Percentiles rank a stretch among this genome's conserved stretches.
Conservation (phyloP, 1,140 invertebrate species). For the Schlechtendalia chinensis region DNA sequence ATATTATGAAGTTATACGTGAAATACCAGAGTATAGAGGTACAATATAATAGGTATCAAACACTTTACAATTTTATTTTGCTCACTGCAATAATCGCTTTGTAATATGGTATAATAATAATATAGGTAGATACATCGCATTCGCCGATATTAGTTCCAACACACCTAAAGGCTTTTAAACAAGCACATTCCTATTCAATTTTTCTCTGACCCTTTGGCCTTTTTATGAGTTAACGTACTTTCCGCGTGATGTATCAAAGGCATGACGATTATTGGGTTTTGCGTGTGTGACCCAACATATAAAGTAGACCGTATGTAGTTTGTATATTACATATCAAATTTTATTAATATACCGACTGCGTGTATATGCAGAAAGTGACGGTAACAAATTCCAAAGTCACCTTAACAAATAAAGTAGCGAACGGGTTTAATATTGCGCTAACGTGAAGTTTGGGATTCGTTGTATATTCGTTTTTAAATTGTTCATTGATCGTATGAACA, state of each 20-base stretch:
- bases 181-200: constrained; percentile 37
- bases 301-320: neutral
- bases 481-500: neutral
- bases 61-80: neutral
- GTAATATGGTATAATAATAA: neutral
- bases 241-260: constrained; percentile 40
- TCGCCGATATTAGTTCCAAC: neutral
- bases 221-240: constrained; percentile 36
- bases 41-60: too few species aligned
- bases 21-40: too few species aligned
- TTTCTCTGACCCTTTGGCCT: constrained; percentile 36
- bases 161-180: constrained; percentile 18
- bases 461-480: neutral
- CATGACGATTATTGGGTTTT: constrained; percentile 33
- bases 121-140: neutral
- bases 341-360: constrained; percentile 36
- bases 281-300: constrained; percentile 1
- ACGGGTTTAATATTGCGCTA: neutral
- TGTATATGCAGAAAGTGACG: neutral
- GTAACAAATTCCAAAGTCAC: constrained; percentile 30
- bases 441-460: neutral
- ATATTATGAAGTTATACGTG: too few species aligned
- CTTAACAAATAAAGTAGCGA: neutral
- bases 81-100: neutral
- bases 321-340: constrained; percentile 21